Conservation (phyloP, 2,797 vertebrate genomes). For the Pipistrellus kuhlii region DNA sequence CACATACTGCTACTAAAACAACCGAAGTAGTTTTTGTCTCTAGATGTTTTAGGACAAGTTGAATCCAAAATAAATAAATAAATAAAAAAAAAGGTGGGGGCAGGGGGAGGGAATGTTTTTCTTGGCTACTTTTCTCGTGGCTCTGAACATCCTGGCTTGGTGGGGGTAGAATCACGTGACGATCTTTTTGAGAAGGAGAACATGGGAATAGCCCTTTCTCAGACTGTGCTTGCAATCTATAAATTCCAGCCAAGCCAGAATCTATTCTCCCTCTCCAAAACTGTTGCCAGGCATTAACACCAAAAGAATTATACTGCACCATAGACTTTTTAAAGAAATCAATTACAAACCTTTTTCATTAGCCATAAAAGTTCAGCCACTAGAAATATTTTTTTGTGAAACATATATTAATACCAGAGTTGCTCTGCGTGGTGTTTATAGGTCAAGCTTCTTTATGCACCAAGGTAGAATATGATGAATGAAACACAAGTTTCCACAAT, state of each 20-base stretch:
- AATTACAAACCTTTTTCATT: conserved; percentile 68
- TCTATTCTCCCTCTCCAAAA: conserved; percentile 75
- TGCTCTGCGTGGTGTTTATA: conserved; percentile 8
- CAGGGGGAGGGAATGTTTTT: conserved; percentile 71
- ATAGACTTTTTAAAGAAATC: conserved; percentile 47
- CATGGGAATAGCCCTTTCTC: conserved; percentile 75
- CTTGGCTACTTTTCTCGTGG: conserved; percentile 59
- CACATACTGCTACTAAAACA: conserved; percentile 82
- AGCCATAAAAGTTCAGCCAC: conserved; percentile 38
- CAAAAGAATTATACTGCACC: conserved; percentile 15
- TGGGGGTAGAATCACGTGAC: conserved; percentile 63
- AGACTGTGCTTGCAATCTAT: conserved; percentile 76
- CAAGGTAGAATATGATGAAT: conserved; percentile 70
- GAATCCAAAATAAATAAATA: conserved; percentile 84
- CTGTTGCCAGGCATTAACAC: conserved; percentile 79
- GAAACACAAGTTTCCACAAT: conserved; percentile 71
- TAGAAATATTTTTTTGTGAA: conserved; percentile 75
- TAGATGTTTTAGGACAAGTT: conserved; percentile 82
- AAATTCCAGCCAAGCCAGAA: conserved; percentile 83
- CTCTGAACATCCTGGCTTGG: conserved; percentile 71
- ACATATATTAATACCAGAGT: conserved; percentile 38
- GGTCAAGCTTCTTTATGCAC: conserved; percentile 49
- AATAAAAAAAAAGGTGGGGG: neutral
- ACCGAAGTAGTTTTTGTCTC: conserved; percentile 80
- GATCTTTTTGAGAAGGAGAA: conserved; percentile 74